Conservation (phyloP, 2,888 invertebrate species). For the Pseudoips prasinana region DNA sequence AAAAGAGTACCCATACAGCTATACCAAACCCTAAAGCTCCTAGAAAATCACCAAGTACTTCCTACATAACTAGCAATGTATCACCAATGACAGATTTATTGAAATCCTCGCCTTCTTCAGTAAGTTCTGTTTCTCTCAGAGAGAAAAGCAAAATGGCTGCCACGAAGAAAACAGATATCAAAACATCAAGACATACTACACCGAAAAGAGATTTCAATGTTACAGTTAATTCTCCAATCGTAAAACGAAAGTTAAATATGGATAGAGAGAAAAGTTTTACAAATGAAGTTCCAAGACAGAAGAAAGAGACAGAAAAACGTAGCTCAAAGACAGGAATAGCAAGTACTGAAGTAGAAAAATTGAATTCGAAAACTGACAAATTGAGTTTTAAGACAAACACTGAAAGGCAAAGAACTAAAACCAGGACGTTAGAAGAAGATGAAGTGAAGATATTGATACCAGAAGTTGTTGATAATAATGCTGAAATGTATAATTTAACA, state of each 20-base stretch:
- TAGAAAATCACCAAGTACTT: conserved; percentile 41
- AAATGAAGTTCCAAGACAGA: conserved; percentile 9
- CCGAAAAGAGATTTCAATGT: conserved; percentile 42
- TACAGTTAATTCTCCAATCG: conserved; percentile 61
- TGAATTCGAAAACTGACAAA: conserved; percentile 1
- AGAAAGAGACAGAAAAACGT: too few relatives aligned
- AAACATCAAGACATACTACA: conserved; percentile 23
- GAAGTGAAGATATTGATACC: conserved; percentile 66
- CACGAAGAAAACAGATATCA: conserved; percentile 25
- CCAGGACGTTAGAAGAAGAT: conserved; percentile 67
- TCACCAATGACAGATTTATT: conserved; percentile 60
- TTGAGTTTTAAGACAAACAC: conserved; percentile 10
- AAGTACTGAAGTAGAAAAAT: too few relatives aligned
- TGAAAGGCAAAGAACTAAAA: conserved; percentile 57
- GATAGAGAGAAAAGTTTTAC: conserved; percentile 20
- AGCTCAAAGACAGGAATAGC: neutral
- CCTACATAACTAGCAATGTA: conserved; percentile 32
- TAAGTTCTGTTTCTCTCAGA: conserved; percentile 35
- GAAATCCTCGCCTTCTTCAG: conserved; percentile 56
- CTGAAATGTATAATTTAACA: conserved; percentile 58
- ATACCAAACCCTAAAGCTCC: conserved; percentile 41
- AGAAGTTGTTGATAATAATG: conserved; percentile 59
- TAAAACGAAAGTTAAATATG: conserved; percentile 43
- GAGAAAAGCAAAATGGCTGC: conserved; percentile 23
- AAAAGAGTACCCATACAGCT: conserved; percentile 28